Percentiles rank a stretch among this genome's conserved stretches.
Conservation (phyloP, 2,888 invertebrate genomes). For the Hydraecia micacea region DNA sequence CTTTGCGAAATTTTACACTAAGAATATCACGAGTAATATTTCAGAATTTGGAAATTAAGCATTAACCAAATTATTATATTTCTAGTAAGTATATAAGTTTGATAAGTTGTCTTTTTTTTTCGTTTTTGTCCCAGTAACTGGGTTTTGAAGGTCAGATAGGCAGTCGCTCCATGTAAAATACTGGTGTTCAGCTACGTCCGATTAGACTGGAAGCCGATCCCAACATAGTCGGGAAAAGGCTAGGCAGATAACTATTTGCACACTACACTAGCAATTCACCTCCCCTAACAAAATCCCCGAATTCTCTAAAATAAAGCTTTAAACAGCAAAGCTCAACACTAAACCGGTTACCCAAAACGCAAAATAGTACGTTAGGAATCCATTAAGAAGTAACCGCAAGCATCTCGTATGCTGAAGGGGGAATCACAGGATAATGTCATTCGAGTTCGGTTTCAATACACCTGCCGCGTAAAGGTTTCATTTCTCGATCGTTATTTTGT, state of each 20-base stretch:
- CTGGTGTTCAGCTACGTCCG: too few species aligned
- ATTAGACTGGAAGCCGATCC: too few species aligned
- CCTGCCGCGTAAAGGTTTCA: conserved; percentile 45
- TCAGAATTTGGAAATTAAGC: too few species aligned
- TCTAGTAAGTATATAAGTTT: not conserved
- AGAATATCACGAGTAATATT: too few species aligned
- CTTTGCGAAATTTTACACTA: not conserved
- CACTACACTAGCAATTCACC: not conserved
- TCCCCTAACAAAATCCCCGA: conserved; percentile 1
- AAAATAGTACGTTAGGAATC: conserved; percentile 58
- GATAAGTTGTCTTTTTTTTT: too few species aligned
- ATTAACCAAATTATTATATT: not conserved
- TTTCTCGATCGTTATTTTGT: conserved; percentile 55
- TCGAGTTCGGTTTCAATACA: conserved; percentile 49
- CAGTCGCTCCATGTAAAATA: too few species aligned
- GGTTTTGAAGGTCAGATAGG: too few species aligned
- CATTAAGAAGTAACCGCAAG: conserved; percentile 68
- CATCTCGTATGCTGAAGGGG: conserved; percentile 67
- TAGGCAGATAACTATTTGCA: not conserved
- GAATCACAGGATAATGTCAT: conserved; percentile 55
- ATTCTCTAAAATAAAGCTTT: conserved; percentile 17
- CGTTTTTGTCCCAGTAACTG: too few species aligned
- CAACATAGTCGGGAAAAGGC: too few species aligned
- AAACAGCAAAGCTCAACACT: conserved; percentile 32
- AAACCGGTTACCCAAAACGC: conserved; percentile 53